Evolutionary conservation across 92 coral and sea anemone species (phyloP).

Genomic region (Ricordea florida): DNA sequence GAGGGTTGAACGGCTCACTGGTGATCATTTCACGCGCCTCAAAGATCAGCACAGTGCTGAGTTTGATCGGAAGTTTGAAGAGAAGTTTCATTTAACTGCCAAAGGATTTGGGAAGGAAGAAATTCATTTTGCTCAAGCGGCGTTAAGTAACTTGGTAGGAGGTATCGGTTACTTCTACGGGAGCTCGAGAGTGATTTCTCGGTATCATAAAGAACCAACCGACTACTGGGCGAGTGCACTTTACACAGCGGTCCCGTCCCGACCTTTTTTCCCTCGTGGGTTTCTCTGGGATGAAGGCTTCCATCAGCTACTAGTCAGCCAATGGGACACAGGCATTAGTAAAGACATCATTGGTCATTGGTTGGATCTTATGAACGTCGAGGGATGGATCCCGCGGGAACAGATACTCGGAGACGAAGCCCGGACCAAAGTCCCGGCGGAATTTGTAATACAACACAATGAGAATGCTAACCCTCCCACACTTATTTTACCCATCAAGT

Average conservation of each 20-base stretch:
- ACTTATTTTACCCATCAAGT: slow-evolving; percentile 89
- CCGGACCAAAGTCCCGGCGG: slow-evolving; percentile 93
- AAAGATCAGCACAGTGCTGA: slow-evolving; percentile 58
- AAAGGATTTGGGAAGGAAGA: slow-evolving; percentile 76
- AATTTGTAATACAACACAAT: slow-evolving; percentile 95
- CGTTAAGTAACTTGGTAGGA: slow-evolving; percentile 88
- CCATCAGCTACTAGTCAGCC: slow-evolving; percentile 96
- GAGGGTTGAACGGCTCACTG: slow-evolving; percentile 61
- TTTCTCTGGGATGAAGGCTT: slow-evolving; percentile 99
- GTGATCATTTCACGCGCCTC: slow-evolving; percentile 68
- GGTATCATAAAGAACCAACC: slow-evolving; percentile 76
- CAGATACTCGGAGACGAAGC: slow-evolving; percentile 99
- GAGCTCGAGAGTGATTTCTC: slow-evolving; percentile 85
- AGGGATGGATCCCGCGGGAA: slow-evolving; percentile 99
- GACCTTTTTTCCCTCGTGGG: slow-evolving; percentile 97
- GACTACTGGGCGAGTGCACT: slow-evolving; percentile 95
- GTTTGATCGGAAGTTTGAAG: slow-evolving; percentile 89
- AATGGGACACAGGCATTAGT: slow-evolving; percentile 93
- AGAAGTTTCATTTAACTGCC: slow-evolving; percentile 76
- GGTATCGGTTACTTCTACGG: slow-evolving; percentile 97
- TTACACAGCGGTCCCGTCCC: slow-evolving; percentile 95
- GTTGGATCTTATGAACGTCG: slow-evolving; percentile 94
- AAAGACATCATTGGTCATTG: slow-evolving; percentile 96
- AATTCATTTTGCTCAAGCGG: slow-evolving; percentile 87
- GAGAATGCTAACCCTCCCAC: slow-evolving; percentile 99